A percentile compares a stretch with the other conserved stretches of the same genome.
Conservation (phyloP, 2,113 vertebrate genomes). For the Heloderma charlesbogerti region DNA sequence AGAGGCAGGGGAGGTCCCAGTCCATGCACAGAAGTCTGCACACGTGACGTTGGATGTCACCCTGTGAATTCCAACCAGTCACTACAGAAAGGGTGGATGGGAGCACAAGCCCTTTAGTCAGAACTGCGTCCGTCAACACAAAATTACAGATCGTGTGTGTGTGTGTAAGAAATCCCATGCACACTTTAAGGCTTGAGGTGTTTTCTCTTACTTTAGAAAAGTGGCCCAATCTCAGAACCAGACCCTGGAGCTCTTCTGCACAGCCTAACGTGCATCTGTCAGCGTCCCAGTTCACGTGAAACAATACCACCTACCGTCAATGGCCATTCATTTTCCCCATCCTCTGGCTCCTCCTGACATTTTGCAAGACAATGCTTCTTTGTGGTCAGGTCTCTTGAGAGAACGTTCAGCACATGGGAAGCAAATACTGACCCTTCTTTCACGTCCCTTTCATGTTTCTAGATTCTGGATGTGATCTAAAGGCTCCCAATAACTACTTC, state of each 20-base stretch:
- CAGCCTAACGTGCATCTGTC: neutral
- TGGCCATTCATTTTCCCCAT: neutral
- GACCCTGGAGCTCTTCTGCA: neutral
- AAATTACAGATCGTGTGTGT: neutral
- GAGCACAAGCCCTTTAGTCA: neutral
- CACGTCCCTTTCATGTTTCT: no score
- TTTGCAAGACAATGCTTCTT: neutral
- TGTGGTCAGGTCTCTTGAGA: neutral
- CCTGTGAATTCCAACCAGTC: neutral
- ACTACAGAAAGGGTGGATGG: neutral
- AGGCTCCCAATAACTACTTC: neutral
- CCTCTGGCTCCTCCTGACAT: constrained; percentile 3
- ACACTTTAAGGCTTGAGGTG: neutral
- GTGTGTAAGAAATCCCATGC: neutral
- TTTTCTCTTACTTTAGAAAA: neutral
- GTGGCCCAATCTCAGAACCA: no score
- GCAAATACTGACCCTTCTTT: neutral
- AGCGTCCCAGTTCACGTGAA: neutral
- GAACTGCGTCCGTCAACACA: neutral
- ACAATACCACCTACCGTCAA: neutral
- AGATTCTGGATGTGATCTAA: neutral
- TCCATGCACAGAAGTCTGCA: no score
- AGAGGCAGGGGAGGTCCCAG: no score
- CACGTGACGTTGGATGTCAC: no score
- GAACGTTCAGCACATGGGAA: neutral